These are phyloP conservation scores for Podiceps cristatus DNA, from an alignment of 2,113 vertebrate genomes.

Conservation along the genomic window DNA sequence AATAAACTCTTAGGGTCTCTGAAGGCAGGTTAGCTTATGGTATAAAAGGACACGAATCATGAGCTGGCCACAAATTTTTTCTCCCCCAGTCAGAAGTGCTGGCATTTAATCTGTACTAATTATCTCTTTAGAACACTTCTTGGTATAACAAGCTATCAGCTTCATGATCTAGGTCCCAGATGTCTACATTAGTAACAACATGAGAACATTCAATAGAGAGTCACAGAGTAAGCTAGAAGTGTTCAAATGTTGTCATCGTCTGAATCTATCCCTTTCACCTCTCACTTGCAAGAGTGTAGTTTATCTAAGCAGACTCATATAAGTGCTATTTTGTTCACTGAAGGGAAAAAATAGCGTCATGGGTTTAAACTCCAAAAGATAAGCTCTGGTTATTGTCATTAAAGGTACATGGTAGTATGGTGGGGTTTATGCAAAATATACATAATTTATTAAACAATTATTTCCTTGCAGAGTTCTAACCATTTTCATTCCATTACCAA, in stretches of 20 bases:
- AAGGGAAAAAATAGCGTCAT: not conserved
- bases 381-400: not conserved
- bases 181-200: not conserved
- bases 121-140: not conserved
- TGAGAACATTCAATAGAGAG: not conserved
- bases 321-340: not conserved
- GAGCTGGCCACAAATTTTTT: not conserved
- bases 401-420: not conserved
- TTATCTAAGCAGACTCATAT: not conserved
- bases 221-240: not conserved
- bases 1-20: not conserved
- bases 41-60: constrained; percentile 8
- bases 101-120: constrained; percentile 29
- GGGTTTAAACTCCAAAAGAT: not conserved
- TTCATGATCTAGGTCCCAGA: not conserved
- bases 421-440: not conserved
- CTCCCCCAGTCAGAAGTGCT: not conserved
- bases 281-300: not conserved
- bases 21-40: not conserved
- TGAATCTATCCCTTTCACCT: not conserved
- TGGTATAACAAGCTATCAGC: not conserved
- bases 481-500: not conserved
- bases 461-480: not conserved
- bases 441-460: not conserved
- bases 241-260: not conserved